These are phyloP conservation scores for Taxidea taxus DNA, from an alignment of 2,113 vertebrate genomes.

Conservation along the genomic window DNA sequence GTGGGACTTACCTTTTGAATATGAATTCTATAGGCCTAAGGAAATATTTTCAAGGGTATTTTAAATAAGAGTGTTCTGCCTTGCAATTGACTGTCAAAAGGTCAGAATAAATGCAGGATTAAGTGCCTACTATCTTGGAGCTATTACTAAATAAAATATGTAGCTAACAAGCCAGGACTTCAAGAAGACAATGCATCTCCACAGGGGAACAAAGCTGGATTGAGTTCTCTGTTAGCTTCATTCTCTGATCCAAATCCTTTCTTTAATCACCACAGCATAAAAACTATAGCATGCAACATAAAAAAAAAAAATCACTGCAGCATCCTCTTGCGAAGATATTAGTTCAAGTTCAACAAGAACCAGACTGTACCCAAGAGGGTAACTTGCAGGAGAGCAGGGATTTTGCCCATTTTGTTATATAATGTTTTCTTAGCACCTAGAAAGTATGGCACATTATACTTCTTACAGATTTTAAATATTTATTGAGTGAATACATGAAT, in stretches of 20 bases:
- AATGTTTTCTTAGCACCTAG: neutral
- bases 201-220: neutral
- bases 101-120: neutral
- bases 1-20: neutral
- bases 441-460: neutral
- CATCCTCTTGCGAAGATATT: neutral
- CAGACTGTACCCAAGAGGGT: neutral
- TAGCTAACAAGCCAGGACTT: neutral
- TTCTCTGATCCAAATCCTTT: neutral
- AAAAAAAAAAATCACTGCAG: neutral
- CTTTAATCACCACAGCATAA: neutral
- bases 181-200: neutral
- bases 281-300: neutral
- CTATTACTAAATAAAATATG: constrained; percentile 13
- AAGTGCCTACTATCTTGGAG: neutral
- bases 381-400: neutral
- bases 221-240: neutral
- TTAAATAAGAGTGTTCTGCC: neutral
- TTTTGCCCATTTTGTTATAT: neutral
- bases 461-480: neutral
- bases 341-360: neutral
- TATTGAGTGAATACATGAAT: neutral
- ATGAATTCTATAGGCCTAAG: neutral
- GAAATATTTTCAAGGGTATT: neutral
- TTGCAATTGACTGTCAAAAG: neutral